Evolutionary conservation across 30 jellyfish, hydroid and myxozoan species (phyloP).

Genomic region (Rhopilema esculentum): DNA sequence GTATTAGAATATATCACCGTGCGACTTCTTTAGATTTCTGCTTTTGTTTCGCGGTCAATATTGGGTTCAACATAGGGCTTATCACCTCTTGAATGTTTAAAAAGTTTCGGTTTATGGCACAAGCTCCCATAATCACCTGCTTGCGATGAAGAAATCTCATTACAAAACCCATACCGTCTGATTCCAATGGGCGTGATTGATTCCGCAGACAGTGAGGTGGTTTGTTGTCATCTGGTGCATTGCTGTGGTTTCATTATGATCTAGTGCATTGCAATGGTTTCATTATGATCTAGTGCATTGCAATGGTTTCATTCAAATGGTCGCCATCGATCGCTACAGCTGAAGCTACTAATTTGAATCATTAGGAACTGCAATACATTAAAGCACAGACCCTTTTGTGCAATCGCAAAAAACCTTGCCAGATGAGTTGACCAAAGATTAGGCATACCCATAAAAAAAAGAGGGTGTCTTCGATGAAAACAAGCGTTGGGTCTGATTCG

Average conservation of each 20-base stretch:
- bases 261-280: neutral
- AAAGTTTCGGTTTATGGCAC: neutral
- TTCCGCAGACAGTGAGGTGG: neutral
- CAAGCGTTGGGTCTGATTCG: too few species aligned
- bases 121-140: neutral
- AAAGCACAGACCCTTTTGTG: too few species aligned
- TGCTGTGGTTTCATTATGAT: neutral
- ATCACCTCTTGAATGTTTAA: neutral
- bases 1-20: neutral
- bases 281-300: neutral
- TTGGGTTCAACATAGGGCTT: neutral
- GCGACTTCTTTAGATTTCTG: neutral
- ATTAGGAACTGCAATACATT: too few species aligned
- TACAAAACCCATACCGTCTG: neutral
- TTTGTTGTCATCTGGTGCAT: neutral
- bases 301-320: too few species aligned
- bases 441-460: too few species aligned
- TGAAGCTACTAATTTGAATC: too few species aligned
- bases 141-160: neutral
- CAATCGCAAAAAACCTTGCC: too few species aligned
- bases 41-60: neutral
- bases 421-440: too few species aligned
- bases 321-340: too few species aligned
- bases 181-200: neutral
- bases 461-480: too few species aligned